Percentiles rank a stretch among this genome's conserved stretches.
Conservation (phyloP, 2,888 invertebrate species). For the Ichneumon xanthorius region DNA sequence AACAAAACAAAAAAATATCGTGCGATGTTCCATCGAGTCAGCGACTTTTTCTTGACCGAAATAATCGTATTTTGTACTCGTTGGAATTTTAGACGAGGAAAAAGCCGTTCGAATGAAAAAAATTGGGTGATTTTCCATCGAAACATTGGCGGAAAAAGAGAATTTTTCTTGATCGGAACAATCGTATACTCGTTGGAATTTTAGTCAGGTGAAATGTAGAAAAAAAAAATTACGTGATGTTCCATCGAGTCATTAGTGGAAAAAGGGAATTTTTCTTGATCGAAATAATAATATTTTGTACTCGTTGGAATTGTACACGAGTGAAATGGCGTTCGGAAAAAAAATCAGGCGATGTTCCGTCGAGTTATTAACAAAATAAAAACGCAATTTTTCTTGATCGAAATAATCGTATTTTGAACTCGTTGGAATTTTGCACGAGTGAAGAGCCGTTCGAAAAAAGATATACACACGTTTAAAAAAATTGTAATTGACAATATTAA, state of each 20-base stretch:
- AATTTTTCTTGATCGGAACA: too few relatives aligned
- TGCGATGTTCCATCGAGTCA: too few relatives aligned
- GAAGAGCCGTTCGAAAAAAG: not conserved
- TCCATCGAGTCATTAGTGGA: too few relatives aligned
- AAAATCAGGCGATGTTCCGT: too few relatives aligned
- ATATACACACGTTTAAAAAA: not conserved
- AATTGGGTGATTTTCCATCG: too few relatives aligned
- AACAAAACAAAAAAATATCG: not conserved
- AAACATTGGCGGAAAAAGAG: too few relatives aligned
- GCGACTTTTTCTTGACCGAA: too few relatives aligned
- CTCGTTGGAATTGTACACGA: not conserved
- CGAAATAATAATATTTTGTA: not conserved
- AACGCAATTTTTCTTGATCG: too few relatives aligned
- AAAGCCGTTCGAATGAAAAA: not conserved
- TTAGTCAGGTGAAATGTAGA: not conserved
- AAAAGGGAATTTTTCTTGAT: too few relatives aligned
- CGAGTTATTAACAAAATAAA: too few relatives aligned
- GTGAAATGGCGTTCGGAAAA: not conserved
- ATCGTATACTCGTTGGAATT: not conserved
- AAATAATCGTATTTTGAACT: not conserved
- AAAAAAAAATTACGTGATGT: not conserved
- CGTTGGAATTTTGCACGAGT: not conserved
- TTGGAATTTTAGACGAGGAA: not conserved
- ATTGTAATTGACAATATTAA: slow-evolving; percentile 5
- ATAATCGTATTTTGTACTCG: not conserved